Conservation (phyloP, 2,888 invertebrate genomes). For the Dolichopus griseipennis region DNA sequence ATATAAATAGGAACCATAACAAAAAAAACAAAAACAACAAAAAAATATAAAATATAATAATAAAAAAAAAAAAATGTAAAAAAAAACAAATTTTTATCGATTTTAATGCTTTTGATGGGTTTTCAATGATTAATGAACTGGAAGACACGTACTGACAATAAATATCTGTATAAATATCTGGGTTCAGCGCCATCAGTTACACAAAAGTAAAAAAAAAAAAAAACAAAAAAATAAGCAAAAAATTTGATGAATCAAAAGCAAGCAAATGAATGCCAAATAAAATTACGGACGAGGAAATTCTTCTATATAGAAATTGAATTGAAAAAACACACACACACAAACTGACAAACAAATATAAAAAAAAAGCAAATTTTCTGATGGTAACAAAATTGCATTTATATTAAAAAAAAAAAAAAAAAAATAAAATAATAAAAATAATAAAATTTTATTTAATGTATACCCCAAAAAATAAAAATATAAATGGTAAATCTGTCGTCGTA, state of each 20-base stretch:
- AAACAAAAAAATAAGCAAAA: neutral
- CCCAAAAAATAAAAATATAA: no score
- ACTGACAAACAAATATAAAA: no score
- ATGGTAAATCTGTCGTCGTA: no score
- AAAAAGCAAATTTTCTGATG: no score
- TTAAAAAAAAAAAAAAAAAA: no score
- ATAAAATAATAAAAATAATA: no score
- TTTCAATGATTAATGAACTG: slow-evolving; percentile 6
- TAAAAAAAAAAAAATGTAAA: neutral
- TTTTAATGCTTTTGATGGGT: neutral
- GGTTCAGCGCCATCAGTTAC: slow-evolving; percentile 6
- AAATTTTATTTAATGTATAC: no score
- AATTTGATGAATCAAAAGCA: neutral
- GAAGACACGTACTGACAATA: neutral
- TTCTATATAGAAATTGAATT: no score
- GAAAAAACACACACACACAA: no score
- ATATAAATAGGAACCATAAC: neutral
- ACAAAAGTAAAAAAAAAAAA: neutral
- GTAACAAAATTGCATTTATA: no score
- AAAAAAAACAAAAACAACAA: neutral
- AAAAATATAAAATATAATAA: neutral
- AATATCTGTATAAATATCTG: slow-evolving; percentile 4
- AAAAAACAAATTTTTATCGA: neutral
- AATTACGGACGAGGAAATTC: no score
- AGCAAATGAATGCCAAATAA: no score